These are phyloP conservation scores for Aphaenogaster ashmeadi DNA, from an alignment of 1,140 invertebrate species.

Conservation along the genomic window DNA sequence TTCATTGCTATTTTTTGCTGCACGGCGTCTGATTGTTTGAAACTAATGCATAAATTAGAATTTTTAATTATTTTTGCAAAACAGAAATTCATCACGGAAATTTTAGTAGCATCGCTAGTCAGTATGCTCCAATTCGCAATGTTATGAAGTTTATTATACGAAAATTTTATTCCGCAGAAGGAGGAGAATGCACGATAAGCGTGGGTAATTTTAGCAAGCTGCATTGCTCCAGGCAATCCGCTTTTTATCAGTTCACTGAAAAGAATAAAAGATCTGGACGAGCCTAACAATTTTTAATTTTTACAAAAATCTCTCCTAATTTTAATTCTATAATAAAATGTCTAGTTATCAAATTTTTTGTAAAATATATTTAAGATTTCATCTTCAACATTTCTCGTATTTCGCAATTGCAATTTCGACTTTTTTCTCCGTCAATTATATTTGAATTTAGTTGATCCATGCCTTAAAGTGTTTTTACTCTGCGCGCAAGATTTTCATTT, in stretches of 20 bases:
- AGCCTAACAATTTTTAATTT: constrained; percentile 58
- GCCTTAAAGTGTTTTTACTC: neutral
- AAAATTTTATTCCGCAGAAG: constrained; percentile 55
- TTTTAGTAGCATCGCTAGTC: constrained; percentile 48
- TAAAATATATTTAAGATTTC: neutral
- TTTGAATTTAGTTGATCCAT: neutral
- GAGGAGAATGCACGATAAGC: constrained; percentile 53
- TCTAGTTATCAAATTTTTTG: neutral
- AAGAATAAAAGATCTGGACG: constrained; percentile 39
- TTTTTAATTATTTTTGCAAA: constrained; percentile 49
- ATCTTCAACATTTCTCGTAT: neutral
- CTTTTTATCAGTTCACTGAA: constrained; percentile 58
- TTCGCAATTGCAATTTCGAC: constrained; percentile 6
- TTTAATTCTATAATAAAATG: constrained; percentile 24
- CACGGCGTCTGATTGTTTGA: neutral
- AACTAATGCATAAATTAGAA: constrained; percentile 50
- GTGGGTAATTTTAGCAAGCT: constrained; percentile 61
- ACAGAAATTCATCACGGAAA: constrained; percentile 47
- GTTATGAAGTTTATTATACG: constrained; percentile 62
- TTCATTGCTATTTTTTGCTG: neutral
- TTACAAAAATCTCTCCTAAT: constrained; percentile 19
- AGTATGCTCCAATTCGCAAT: constrained; percentile 56
- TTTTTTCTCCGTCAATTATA: neutral
- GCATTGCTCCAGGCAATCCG: constrained; percentile 55
- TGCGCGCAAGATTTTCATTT: neutral